Evolutionary conservation across 37 sponge, comb jelly and placozoan genomes (phyloP).

Genomic region (Hexactinellida sp.): DNA sequence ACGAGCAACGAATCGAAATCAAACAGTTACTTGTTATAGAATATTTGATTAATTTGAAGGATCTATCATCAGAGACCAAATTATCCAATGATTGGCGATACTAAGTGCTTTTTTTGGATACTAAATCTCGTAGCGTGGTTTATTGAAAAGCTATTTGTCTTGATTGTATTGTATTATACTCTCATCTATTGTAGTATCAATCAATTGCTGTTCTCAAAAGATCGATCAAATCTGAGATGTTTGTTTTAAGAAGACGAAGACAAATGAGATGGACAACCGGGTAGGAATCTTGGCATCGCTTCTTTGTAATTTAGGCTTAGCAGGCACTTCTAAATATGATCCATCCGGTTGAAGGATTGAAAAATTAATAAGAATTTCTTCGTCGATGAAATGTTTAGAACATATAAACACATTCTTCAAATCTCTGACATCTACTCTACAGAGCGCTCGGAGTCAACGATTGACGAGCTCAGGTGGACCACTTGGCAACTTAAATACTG

Average conservation of each 20-base stretch:
- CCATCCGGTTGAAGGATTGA: conserved; percentile 1
- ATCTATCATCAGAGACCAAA: conserved; percentile 7
- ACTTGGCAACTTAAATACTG: conserved; percentile 2
- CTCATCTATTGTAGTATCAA: conserved; percentile 7
- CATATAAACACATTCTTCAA: neutral
- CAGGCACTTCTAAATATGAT: conserved; percentile 13
- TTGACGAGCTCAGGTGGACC: conserved; percentile 5
- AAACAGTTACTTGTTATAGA: neutral
- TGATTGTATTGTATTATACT: neutral
- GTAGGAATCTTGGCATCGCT: neutral
- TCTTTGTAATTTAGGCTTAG: conserved; percentile 12
- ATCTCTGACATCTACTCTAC: neutral
- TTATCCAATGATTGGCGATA: neutral
- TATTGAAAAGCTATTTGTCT: neutral
- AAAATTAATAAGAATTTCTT: neutral
- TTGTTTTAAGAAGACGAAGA: neutral
- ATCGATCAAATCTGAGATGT: neutral
- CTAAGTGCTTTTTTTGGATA: neutral
- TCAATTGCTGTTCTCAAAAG: conserved; percentile 2
- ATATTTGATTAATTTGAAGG: neutral
- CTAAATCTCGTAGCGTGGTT: neutral
- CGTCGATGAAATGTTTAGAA: neutral
- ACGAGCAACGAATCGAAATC: conserved; percentile 1
- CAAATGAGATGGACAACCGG: neutral
- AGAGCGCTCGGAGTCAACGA: neutral